Evolutionary conservation across 2,888 invertebrate species (phyloP), one percentile per base, ranked within the genome.

Genomic region (Trilocha varians): DNA sequence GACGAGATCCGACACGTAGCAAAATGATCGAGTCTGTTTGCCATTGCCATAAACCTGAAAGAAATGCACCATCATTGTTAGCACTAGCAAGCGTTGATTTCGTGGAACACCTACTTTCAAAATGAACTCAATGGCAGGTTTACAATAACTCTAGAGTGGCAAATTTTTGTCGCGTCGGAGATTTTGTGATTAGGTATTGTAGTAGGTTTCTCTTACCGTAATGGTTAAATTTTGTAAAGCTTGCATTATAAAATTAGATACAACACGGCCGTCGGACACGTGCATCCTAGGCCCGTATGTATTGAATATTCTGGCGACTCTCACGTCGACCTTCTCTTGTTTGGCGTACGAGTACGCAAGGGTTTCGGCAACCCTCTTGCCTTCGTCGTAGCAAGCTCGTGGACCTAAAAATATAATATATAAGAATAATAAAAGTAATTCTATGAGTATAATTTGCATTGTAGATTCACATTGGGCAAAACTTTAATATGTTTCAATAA

Each of bases 261-360:
- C 99, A 1, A 99, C 98, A 33, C 99, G 88, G 1, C 99, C 99
- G 75, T 99, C 99, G 50, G 98, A 96, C 89, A 97, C 96, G 65
- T 98, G 98, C 99, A 99, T 99, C 57, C 99, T 85, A 1, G 99
- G 99, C 0, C 99, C 99, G 68, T 97, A 99, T 0, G 99, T 99
- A 75, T 99, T 99, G 78, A 99, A 99, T 57, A 99, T 99, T 50
- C 99, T 88, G 1, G 99, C 99, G 6, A 99, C 98, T 40, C 99
- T 88, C 1, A 99, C 97, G 36, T 94, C 90, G 16, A 99, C 95
- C 38, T 94, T 94, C 73, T 99, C 99, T 87, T 99, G 98, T 66
- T 98, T 97, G 13, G 96, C 94, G 76, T 99, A 99, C 0, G 99
- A 97, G 74, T 98, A 98, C 5, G 89, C 89, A 44, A 99, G 86